phyloP scores from a whole-genome alignment of 2,888 invertebrate genomes.

The Adelphocoris suturalis region DNA sequence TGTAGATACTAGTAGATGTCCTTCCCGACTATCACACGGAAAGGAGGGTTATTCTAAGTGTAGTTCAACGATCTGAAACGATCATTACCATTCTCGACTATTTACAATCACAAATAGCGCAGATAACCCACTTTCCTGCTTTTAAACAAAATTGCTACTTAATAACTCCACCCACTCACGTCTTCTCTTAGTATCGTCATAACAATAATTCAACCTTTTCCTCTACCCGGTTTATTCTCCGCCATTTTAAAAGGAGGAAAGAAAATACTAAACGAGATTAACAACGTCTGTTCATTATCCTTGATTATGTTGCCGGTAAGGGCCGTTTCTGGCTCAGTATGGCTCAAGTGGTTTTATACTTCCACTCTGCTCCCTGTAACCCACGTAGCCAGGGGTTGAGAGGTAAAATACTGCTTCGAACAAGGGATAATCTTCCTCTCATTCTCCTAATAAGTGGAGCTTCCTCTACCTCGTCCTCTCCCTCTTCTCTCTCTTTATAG shows the following conservation, averaged over 20 bases:
- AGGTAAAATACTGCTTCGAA: constrained; percentile 2
- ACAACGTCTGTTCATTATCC: constrained; percentile 42
- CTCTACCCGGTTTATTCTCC: not conserved
- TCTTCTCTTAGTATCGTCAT: not conserved
- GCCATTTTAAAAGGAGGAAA: not conserved
- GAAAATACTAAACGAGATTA: constrained; percentile 6
- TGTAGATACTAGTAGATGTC: too few relatives aligned
- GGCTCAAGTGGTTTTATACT: constrained; percentile 40
- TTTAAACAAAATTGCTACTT: too few relatives aligned
- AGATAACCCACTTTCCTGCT: too few relatives aligned
- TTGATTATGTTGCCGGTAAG: constrained; percentile 35
- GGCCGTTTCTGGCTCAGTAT: constrained; percentile 7
- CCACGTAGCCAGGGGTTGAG: not conserved
- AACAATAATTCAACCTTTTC: not conserved
- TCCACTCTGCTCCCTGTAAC: not conserved
- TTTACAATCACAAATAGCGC: too few relatives aligned
- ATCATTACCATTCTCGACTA: too few relatives aligned
- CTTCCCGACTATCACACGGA: too few relatives aligned
- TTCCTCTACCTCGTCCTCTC: not conserved
- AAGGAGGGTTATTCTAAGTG: too few relatives aligned
- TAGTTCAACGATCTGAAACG: too few relatives aligned
- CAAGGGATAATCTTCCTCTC: constrained; percentile 37
- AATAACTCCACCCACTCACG: too few relatives aligned
- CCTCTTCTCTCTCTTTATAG: not conserved
- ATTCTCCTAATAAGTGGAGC: constrained; percentile 28